These are phyloP conservation scores for Aplysina aerophoba DNA, from an alignment of 37 sponge, comb jelly and placozoan genomes.

Conservation along the genomic window DNA sequence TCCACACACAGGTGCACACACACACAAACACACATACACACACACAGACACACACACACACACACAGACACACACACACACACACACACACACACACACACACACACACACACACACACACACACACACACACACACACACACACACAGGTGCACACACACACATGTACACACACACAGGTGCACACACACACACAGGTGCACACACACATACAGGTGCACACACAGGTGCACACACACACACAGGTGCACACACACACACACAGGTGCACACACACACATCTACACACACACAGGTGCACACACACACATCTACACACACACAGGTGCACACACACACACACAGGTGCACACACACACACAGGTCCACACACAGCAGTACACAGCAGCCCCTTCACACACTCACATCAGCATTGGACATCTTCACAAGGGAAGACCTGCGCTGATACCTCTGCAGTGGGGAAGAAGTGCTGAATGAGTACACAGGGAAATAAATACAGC, in stretches of 20 bases:
- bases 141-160: not conserved
- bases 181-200: slow-evolving; percentile 28
- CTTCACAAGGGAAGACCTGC: not conserved
- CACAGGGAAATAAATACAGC: too few relatives aligned
- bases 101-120: too few relatives aligned
- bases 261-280: not conserved
- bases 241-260: slow-evolving; percentile 14
- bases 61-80: too few relatives aligned
- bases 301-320: slow-evolving; percentile 25
- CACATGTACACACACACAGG: slow-evolving; percentile 28
- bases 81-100: too few relatives aligned
- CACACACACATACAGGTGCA: slow-evolving; percentile 19
- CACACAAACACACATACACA: too few relatives aligned
- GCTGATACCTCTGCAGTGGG: not conserved
- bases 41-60: too few relatives aligned
- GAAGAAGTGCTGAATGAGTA: too few relatives aligned
- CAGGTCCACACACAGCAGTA: too few relatives aligned
- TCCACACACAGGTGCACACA: too few relatives aligned
- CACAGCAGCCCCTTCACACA: not conserved
- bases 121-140: too few relatives aligned
- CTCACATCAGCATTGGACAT: not conserved
- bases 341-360: too few relatives aligned
- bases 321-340: slow-evolving; percentile 3
- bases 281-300: not conserved
- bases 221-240: slow-evolving; percentile 21